Evolutionary conservation across 2,888 invertebrate genomes (phyloP).

Genomic region (Ennomos fuscantarius): DNA sequence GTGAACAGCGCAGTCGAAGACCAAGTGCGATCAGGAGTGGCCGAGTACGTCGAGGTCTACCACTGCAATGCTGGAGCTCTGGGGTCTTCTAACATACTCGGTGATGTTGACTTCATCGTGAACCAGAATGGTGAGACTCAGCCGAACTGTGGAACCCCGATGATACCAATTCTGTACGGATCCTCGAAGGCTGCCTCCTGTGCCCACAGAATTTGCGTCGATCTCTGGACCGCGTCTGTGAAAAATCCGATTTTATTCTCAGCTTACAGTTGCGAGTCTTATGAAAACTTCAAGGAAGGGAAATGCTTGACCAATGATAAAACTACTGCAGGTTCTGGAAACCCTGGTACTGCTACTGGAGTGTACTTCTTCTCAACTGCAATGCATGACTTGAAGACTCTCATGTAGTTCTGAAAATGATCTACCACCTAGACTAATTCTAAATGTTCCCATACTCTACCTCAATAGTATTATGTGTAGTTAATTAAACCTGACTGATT

Average conservation of each 20-base stretch:
- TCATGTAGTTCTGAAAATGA: constrained; percentile 11
- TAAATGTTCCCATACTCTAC: no score
- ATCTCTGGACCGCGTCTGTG: constrained; percentile 68
- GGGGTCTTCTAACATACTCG: constrained; percentile 78
- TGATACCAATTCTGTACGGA: constrained; percentile 67
- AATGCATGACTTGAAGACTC: constrained; percentile 47
- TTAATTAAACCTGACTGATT: no score
- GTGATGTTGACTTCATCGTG: constrained; percentile 85
- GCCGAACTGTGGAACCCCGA: constrained; percentile 78
- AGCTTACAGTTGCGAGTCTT: constrained; percentile 69
- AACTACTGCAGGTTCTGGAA: constrained; percentile 72
- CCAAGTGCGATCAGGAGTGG: constrained; percentile 82
- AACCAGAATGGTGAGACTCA: constrained; percentile 85
- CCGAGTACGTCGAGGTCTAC: constrained; percentile 84
- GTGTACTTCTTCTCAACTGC: constrained; percentile 71
- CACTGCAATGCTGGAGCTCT: constrained; percentile 86
- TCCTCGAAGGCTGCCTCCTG: constrained; percentile 73
- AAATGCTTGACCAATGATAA: constrained; percentile 52
- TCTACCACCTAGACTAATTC: no score
- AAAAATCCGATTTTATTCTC: constrained; percentile 59
- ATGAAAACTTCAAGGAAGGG: constrained; percentile 61
- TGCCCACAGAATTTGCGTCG: constrained; percentile 70
- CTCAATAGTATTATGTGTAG: no score
- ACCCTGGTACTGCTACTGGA: constrained; percentile 72
- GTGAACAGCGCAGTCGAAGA: constrained; percentile 67